Evolutionary conservation across 2,113 vertebrate genomes (phyloP).

Genomic region (Otis tarda): DNA sequence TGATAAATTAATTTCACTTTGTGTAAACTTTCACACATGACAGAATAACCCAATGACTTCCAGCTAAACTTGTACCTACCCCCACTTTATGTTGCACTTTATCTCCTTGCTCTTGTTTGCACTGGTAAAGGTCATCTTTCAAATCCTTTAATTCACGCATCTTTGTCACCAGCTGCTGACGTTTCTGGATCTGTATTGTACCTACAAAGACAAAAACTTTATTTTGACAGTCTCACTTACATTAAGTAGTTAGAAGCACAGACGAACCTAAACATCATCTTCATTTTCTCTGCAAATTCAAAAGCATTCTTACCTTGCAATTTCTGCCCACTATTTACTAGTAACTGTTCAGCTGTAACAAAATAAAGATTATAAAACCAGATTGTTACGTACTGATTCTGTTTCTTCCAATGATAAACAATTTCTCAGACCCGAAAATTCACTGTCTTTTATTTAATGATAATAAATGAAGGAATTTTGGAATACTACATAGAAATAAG

Average conservation of each 20-base stretch:
- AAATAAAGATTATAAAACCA: background rate
- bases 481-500: background rate
- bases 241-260: background rate
- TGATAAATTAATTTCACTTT: background rate
- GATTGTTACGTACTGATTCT: background rate
- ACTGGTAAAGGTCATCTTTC: slow-evolving; percentile 76
- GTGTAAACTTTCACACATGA: background rate
- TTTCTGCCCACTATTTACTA: background rate
- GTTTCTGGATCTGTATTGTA: slow-evolving; percentile 85
- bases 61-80: background rate
- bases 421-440: background rate
- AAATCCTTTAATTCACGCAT: slow-evolving; percentile 67
- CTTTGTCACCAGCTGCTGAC: slow-evolving; percentile 79
- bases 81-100: slow-evolving; percentile 69
- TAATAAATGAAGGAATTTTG: background rate
- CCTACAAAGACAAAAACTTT: slow-evolving; percentile 73
- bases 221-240: background rate
- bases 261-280: background rate
- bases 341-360: background rate
- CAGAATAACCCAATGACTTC: background rate
- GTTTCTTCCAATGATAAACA: background rate
- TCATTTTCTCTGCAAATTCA: background rate
- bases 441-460: background rate
- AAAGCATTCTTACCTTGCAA: background rate
- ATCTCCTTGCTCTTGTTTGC: slow-evolving; percentile 71